Percentiles rank a stretch among this genome's conserved stretches.
These are phyloP conservation scores for Tryphoninae sp. DNA, from an alignment of 2,888 invertebrate genomes.

Conservation along the genomic window DNA sequence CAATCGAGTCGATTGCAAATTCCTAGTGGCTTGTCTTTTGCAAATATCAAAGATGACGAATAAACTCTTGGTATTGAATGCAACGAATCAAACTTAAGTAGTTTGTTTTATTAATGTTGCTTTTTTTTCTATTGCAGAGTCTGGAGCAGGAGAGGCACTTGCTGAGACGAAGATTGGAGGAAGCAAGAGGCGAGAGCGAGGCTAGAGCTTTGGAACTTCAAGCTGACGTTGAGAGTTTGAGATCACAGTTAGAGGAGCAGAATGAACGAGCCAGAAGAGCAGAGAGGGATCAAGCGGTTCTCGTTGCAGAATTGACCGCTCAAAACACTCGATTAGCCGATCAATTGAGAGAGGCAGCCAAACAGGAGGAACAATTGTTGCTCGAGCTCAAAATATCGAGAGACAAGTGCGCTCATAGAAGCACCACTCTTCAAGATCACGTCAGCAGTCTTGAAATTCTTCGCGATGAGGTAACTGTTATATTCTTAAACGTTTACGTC, in stretches of 20 bases:
- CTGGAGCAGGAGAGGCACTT: slow-evolving; percentile 97
- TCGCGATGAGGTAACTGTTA: slow-evolving; percentile 87
- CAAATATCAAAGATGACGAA: no score
- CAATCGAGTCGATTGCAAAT: background rate
- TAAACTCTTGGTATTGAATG: no score
- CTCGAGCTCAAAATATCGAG: slow-evolving; percentile 91
- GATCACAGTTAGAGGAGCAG: slow-evolving; percentile 87
- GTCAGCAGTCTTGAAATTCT: slow-evolving; percentile 94
- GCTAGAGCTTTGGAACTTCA: slow-evolving; percentile 93
- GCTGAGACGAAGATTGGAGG: slow-evolving; percentile 91
- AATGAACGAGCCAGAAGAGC: slow-evolving; percentile 82
- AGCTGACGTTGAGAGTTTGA: slow-evolving; percentile 91
- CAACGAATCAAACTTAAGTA: no score
- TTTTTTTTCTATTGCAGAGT: slow-evolving; percentile 84
- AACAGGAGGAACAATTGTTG: slow-evolving; percentile 90
- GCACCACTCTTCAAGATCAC: slow-evolving; percentile 92
- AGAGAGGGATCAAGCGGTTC: slow-evolving; percentile 90
- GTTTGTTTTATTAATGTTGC: background rate
- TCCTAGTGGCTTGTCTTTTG: no score
- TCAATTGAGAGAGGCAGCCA: slow-evolving; percentile 92
- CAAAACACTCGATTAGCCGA: slow-evolving; percentile 94
- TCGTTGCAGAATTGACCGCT: slow-evolving; percentile 92
- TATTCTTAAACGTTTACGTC: background rate
- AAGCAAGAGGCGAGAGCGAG: slow-evolving; percentile 94
- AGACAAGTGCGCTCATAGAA: slow-evolving; percentile 92